Evolutionary conservation across 2,113 vertebrate genomes (phyloP), one percentile per base, ranked within the genome.

Genomic region (Merops nubicus): DNA sequence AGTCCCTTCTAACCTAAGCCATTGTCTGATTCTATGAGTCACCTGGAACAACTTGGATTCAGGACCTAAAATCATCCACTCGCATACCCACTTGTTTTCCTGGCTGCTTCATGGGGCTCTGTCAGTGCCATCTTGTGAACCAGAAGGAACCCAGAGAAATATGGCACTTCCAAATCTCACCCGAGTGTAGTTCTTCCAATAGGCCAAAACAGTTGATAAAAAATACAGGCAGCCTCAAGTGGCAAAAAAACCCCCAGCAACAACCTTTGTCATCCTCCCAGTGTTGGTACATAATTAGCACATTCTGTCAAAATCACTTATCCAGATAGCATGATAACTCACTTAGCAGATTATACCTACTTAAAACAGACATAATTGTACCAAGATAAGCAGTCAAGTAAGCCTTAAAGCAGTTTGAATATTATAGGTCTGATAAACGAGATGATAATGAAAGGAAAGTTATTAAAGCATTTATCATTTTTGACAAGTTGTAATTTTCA

Each of bases 241-340:
- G 13, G 62, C 57, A 73, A 76, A 79, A 69, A 16, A 22, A 4
- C 0, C 15, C n/a, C 6, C 53, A 91, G 67, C 36, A 73, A 43
- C 2, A 13, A 33, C 12, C 29, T 29, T 89, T 0, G 0, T 18
- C 80, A 70, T 59, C 45, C 38, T 87, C 84, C 38, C 33, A 34
- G 56, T 19, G 15, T 13, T 50, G 16, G 18, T 63, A 59, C 51
- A 42, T 12, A 81, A 77, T 70, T 62, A 95, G 31, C 12, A 81
- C 33, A 53, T 91, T n/a, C 83, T 87, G 34, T 81, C 91, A 86
- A 54, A 95, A 81, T 54, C 70, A 74, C 59, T 93, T 86, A 45
- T 15, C 56, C 73, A 72, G 82, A 82, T n/a, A 87, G 13, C 50
- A 47, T 11, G 60, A 96, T n/a, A 81, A 70, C 60, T 97, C 73